A percentile compares a stretch with the other conserved stretches of the same genome.
phyloP scores from a whole-genome alignment of 1,140 invertebrate genomes.

The Trachelipus rathkii region DNA sequence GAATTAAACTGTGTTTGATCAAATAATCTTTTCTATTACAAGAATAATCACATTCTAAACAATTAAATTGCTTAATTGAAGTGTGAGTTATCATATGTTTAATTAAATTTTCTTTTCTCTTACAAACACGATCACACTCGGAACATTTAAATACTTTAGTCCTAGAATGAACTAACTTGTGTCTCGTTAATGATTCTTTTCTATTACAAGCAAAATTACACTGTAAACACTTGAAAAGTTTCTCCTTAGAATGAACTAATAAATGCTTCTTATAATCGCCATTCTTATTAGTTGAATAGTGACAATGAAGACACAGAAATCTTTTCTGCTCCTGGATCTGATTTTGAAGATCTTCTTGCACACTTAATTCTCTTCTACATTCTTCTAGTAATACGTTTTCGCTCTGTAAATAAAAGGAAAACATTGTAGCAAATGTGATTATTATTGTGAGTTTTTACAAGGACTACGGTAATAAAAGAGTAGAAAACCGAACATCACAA shows the following conservation, averaged over 20 bases:
- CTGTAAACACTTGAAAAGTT: not conserved
- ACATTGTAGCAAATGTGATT: too few relatives aligned
- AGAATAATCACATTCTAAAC: not conserved
- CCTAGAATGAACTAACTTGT: not conserved
- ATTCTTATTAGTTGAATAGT: not conserved
- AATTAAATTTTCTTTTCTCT: not conserved
- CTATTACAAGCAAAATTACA: not conserved
- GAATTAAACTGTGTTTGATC: not conserved
- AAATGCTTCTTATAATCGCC: not conserved
- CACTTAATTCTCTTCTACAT: too few relatives aligned
- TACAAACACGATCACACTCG: not conserved
- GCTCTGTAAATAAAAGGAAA: too few relatives aligned
- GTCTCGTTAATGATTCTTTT: not conserved
- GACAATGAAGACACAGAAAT: too few relatives aligned
- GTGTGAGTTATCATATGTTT: not conserved
- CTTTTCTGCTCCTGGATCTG: too few relatives aligned
- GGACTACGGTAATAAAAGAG: too few relatives aligned
- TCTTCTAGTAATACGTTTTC: too few relatives aligned
- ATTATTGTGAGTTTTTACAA: too few relatives aligned
- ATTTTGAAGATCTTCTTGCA: too few relatives aligned
- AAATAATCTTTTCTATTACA: not conserved
- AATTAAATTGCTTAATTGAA: not conserved
- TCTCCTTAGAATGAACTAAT: not conserved
- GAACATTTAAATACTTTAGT: not conserved
- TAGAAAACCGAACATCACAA: too few relatives aligned